Percentiles rank a stretch among this genome's conserved stretches.
Evolutionary conservation across 2,888 invertebrate species (phyloP).

Genomic region (Agonopterix alstromeriana): DNA sequence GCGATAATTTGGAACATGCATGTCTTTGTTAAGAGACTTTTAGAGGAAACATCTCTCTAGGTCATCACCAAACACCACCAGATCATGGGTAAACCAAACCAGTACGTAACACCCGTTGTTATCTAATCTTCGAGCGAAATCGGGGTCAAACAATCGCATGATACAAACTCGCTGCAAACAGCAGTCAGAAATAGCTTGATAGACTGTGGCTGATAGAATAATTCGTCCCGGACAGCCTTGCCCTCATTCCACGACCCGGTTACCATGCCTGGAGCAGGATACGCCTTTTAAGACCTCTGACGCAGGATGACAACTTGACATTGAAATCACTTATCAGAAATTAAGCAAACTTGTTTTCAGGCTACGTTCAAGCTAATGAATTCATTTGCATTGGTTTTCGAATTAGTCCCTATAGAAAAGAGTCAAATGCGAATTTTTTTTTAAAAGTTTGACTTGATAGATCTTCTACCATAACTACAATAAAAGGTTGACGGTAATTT

Average conservation of each 20-base stretch:
- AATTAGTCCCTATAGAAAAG: too few species aligned
- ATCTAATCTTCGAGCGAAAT: neutral
- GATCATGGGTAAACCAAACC: too few species aligned
- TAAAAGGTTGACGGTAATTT: too few species aligned
- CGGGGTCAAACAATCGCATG: too few species aligned
- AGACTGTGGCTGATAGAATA: conserved; percentile 61
- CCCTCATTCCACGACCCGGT: conserved; percentile 58
- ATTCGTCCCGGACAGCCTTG: conserved; percentile 66
- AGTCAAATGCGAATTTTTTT: too few species aligned
- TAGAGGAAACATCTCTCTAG: too few species aligned
- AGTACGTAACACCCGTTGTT: neutral
- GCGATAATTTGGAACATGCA: conserved; percentile 62
- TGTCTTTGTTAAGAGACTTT: conserved; percentile 23
- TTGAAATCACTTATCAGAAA: neutral
- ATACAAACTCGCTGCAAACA: neutral
- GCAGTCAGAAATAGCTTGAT: neutral
- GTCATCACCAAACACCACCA: too few species aligned
- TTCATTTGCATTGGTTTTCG: too few species aligned
- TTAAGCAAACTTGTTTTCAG: neutral
- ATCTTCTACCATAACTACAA: too few species aligned
- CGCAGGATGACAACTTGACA: neutral
- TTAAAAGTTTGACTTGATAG: too few species aligned
- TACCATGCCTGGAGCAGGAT: conserved; percentile 50
- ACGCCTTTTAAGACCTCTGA: conserved; percentile 34
- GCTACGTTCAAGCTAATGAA: neutral